Evolutionary conservation across 2,113 vertebrate species (phyloP).

Genomic region (Dasyurus viverrinus): DNA sequence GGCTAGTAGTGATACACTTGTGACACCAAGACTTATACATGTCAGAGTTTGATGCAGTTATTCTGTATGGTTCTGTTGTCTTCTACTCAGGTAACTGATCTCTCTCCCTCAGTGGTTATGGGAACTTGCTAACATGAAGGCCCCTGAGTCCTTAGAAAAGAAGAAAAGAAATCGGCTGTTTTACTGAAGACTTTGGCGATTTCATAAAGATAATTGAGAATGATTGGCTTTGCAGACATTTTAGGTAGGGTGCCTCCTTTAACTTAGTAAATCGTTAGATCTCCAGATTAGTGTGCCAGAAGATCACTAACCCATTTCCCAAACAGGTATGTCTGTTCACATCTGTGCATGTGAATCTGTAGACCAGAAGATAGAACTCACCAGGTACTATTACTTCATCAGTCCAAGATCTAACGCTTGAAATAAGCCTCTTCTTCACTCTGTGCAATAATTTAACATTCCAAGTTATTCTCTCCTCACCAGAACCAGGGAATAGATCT

Average conservation of each 20-base stretch:
- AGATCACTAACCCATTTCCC: neutral
- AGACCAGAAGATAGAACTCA: neutral
- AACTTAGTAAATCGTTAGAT: slow-evolving; percentile 28
- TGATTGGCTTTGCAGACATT: neutral
- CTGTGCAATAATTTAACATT: neutral
- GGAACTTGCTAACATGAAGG: neutral
- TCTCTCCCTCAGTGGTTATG: neutral
- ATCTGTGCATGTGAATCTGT: neutral
- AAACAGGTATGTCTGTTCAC: neutral
- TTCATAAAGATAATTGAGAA: slow-evolving; percentile 18
- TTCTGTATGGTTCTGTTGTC: neutral
- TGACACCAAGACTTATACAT: neutral
- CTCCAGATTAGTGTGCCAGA: slow-evolving; percentile 16
- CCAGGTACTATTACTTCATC: neutral
- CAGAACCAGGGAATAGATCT: neutral
- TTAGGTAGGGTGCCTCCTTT: neutral
- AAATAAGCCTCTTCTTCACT: neutral
- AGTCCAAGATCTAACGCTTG: neutral
- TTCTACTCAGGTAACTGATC: slow-evolving; percentile 2
- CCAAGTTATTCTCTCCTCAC: neutral
- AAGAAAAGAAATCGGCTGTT: slow-evolving; percentile 28
- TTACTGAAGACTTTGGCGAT: slow-evolving; percentile 17
- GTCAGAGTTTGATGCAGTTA: neutral
- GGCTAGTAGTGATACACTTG: neutral
- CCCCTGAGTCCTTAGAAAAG: neutral